These are phyloP conservation scores for Circaetus gallicus DNA, from an alignment of 2,113 vertebrate genomes.

Conservation along the genomic window DNA sequence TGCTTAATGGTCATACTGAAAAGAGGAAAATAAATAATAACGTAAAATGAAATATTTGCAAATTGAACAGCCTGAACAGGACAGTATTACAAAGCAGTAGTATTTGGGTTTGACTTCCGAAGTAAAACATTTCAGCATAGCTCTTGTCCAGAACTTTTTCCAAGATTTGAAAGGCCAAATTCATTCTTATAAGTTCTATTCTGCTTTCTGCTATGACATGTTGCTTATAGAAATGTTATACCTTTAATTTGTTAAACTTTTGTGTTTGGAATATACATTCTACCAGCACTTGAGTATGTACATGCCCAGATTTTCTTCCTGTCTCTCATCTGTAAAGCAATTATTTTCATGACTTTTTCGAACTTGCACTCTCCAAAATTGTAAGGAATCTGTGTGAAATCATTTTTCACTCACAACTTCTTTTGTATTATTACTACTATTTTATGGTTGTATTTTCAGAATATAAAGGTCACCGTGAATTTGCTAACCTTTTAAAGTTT, in stretches of 20 bases:
- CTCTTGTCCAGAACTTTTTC: background rate
- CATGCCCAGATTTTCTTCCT: background rate
- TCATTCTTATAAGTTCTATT: background rate
- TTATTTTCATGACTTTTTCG: background rate
- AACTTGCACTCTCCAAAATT: background rate
- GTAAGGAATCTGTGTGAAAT: background rate
- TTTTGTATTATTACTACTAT: background rate
- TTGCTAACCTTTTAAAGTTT: background rate
- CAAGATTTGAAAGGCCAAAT: background rate
- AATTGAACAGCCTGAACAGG: background rate
- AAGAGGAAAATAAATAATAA: background rate
- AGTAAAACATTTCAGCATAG: background rate
- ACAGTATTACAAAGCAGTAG: background rate
- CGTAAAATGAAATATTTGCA: background rate
- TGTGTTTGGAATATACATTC: background rate
- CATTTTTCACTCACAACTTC: background rate
- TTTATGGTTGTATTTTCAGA: background rate
- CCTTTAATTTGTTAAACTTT: background rate
- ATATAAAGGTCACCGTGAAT: background rate
- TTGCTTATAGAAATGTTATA: background rate
- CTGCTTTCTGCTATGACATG: background rate
- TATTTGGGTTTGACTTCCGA: background rate
- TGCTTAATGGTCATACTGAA: background rate
- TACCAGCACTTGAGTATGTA: background rate
- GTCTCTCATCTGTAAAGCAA: background rate